Base-by-base conservation (phyloP, 2,797 vertebrate species). In the Pachyuromys duprasi region DNA sequence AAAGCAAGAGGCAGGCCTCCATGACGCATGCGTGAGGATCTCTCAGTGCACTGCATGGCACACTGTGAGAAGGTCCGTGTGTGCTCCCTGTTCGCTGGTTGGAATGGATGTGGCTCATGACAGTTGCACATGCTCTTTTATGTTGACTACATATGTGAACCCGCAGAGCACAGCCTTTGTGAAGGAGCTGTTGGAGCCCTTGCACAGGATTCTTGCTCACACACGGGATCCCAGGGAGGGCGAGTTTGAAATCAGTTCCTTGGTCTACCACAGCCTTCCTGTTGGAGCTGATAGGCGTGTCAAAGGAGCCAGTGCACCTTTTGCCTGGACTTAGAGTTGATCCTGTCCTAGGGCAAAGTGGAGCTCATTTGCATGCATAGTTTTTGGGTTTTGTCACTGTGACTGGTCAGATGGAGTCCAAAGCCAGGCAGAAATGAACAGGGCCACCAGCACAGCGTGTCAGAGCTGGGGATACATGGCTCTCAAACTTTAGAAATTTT, bases 401-500 rank as follows among this genome's bases (percentile, higher is more conserved):
- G 55, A 82, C 14, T 20, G 39, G 62, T 26, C 42, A 69, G 55
- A 67, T 49, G 15, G 89, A 36, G 28, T 79, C 2, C 15, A 33
- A 63, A 86, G 26, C 55, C 87, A 70, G 53, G 78, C 18, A 57
- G 28, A 26, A 22, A 49, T 36, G 72, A 63, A 0, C 13, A 1
- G 26, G n/a, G 26, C 60, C 62, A 49, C 26, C 45, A 67, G 33
- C 62, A 33, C 62, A 33, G 11, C 70, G 20, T 82, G 49, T 80
- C 76, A 90, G 45, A 67, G 20, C 60, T 33, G 87, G 88, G 86
- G 82, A 31, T 80, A 63, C 69, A 57, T 75, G 9, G 57, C 86
- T 92, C 69, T 78, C 82, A 87, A 14, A 76, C 91, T 89, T 55
- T 36, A 92, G 53, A 93, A 96, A 82, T 42, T 5, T 93, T 67